Percentiles rank a stretch among this genome's conserved stretches.
Evolutionary conservation across 2,888 invertebrate genomes (phyloP).

Genomic region (Ormia ochracea): DNA sequence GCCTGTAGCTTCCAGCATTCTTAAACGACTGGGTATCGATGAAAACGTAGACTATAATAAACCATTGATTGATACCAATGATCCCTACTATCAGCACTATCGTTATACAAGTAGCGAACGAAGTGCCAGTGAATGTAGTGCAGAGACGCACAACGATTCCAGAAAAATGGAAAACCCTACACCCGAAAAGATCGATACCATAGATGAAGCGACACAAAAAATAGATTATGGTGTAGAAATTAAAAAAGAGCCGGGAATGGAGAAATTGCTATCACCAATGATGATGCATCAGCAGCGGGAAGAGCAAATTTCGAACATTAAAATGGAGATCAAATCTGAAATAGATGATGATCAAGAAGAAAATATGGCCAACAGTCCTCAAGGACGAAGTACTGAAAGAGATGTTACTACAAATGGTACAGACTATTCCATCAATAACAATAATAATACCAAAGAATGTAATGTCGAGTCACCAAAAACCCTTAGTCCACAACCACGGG

Average conservation of each 20-base stretch:
- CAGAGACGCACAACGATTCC: constrained; percentile 88
- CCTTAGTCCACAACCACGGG: constrained; percentile 69
- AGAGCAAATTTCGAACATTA: constrained; percentile 64
- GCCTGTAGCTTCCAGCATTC: constrained; percentile 92
- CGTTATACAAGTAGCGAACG: constrained; percentile 86
- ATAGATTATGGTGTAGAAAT: constrained; percentile 79
- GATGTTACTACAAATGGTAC: constrained; percentile 64
- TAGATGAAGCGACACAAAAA: constrained; percentile 48
- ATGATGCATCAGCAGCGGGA: constrained; percentile 31
- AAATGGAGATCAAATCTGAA: constrained; percentile 73
- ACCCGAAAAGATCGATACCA: constrained; percentile 81
- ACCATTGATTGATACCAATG: constrained; percentile 91
- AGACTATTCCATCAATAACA: constrained; percentile 71
- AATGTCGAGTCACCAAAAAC: constrained; percentile 68
- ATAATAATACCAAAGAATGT: constrained; percentile 68
- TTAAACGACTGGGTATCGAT: constrained; percentile 93
- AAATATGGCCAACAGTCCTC: constrained; percentile 46
- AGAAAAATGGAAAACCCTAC: constrained; percentile 87
- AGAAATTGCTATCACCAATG: constrained; percentile 64
- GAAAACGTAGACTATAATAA: constrained; percentile 96
- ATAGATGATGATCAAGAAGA: constrained; percentile 76
- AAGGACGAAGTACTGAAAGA: constrained; percentile 51
- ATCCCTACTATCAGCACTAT: constrained; percentile 85
- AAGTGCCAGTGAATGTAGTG: constrained; percentile 92
- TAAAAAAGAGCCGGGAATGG: constrained; percentile 77